These are phyloP conservation scores for Tamias sibiricus DNA, from an alignment of 2,113 vertebrate species.

Conservation along the genomic window DNA sequence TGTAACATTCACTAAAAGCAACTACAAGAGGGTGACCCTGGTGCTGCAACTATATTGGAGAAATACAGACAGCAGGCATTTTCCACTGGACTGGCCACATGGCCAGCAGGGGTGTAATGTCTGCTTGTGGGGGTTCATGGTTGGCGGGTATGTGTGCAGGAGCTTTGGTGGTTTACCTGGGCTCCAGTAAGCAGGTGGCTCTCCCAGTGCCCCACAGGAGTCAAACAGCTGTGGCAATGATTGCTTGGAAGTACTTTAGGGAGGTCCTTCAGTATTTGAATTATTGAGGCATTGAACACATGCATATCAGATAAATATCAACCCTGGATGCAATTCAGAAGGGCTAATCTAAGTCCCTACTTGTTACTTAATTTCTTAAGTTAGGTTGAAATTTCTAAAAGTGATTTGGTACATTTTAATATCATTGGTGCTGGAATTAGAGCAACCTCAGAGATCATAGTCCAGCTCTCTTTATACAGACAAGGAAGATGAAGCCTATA, in stretches of 20 bases:
- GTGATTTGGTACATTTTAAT: neutral
- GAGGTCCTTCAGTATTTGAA: neutral
- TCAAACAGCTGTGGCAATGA: neutral
- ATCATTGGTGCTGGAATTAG: neutral
- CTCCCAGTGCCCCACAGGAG: neutral
- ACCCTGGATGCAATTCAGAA: neutral
- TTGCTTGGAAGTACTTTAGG: neutral
- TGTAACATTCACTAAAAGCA: slow-evolving; percentile 7
- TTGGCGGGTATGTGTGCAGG: neutral
- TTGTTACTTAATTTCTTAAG: slow-evolving; percentile 37
- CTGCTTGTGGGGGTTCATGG: neutral
- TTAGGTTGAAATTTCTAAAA: neutral
- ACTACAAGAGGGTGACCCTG: neutral
- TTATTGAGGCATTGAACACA: neutral
- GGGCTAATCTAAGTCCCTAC: neutral
- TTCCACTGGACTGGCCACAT: no score
- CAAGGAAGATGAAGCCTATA: neutral
- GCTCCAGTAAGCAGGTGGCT: neutral
- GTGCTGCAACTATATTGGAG: fast-evolving
- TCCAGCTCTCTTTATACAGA: neutral
- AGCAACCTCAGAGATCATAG: neutral
- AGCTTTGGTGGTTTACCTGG: neutral
- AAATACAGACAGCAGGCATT: neutral
- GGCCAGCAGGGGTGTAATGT: fast-evolving
- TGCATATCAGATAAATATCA: neutral